Conservation (phyloP, 2,113 vertebrate genomes). For the Pterophyllum scalare region DNA sequence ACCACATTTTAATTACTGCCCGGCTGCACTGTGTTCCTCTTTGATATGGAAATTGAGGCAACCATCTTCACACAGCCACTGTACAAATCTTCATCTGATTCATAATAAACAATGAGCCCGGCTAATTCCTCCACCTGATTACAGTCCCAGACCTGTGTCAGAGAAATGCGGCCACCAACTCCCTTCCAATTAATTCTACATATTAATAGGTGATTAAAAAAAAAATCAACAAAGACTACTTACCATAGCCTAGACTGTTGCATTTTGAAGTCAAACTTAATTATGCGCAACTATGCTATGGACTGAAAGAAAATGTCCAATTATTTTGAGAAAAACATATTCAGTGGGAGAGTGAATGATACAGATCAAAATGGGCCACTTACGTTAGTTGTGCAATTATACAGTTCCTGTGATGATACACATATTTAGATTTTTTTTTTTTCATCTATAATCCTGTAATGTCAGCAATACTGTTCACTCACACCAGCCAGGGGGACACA, state of each 20-base stretch:
- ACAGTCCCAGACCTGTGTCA: constrained; percentile 82
- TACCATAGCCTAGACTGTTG: constrained; percentile 63
- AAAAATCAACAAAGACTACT: constrained; percentile 67
- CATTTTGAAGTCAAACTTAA: constrained; percentile 79
- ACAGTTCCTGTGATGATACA: constrained; percentile 65
- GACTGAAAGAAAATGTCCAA: constrained; percentile 77
- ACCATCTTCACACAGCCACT: constrained; percentile 90
- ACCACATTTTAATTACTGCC: constrained; percentile 99
- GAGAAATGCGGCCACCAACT: constrained; percentile 60
- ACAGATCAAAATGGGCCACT: constrained; percentile 78
- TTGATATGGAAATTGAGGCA: constrained; percentile 98
- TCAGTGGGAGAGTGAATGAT: constrained; percentile 72
- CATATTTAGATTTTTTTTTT: constrained; percentile 56
- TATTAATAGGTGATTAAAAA: constrained; percentile 69
- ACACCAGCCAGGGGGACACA: constrained; percentile 55
- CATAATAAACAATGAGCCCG: constrained; percentile 93
- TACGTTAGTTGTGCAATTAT: constrained; percentile 76
- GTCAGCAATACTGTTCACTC: constrained; percentile 67
- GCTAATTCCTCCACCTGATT: constrained; percentile 94
- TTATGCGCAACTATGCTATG: constrained; percentile 76
- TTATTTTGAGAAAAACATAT: constrained; percentile 79
- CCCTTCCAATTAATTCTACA: constrained; percentile 79
- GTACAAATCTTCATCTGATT: constrained; percentile 97
- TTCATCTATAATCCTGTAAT: constrained; percentile 69
- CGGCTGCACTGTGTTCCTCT: constrained; percentile 90